A percentile compares a stretch with the other conserved stretches of the same genome.
Evolutionary conservation across 2,888 invertebrate genomes (phyloP).

Genomic region (Graphium colonna): DNA sequence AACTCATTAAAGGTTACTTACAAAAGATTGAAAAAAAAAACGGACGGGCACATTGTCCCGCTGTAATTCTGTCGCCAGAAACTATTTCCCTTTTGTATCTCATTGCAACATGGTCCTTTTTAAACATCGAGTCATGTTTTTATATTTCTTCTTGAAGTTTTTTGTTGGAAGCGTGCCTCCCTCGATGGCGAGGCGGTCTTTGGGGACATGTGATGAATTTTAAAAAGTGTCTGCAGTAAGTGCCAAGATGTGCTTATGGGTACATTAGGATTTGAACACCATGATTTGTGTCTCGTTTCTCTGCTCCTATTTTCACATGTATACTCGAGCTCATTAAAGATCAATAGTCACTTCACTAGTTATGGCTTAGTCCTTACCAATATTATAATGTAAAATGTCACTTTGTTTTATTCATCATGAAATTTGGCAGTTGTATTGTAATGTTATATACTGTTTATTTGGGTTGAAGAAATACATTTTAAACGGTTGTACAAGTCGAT

Average conservation of each 20-base stretch:
- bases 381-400: too few species aligned
- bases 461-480: too few species aligned
- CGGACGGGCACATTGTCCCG: slow-evolving; percentile 39
- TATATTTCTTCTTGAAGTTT: slow-evolving; percentile 42
- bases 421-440: too few species aligned
- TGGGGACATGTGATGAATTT: slow-evolving; percentile 69
- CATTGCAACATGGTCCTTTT: slow-evolving; percentile 61
- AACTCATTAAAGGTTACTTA: slow-evolving; percentile 16
- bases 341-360: too few species aligned
- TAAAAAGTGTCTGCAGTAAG: slow-evolving; percentile 53
- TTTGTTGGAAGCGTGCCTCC: slow-evolving; percentile 63
- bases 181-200: slow-evolving; percentile 50
- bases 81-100: slow-evolving; percentile 63
- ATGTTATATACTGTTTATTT: too few species aligned
- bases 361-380: too few species aligned
- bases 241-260: slow-evolving; percentile 57
- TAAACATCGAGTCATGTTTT: slow-evolving; percentile 59
- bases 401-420: too few species aligned
- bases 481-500: too few species aligned
- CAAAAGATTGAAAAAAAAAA: slow-evolving; percentile 35
- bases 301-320: not conserved
- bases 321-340: too few species aligned
- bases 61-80: slow-evolving; percentile 56
- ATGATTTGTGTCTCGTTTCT: slow-evolving; percentile 17
- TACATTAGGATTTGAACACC: slow-evolving; percentile 45